phyloP scores from a whole-genome alignment of 2,888 invertebrate species.

The Cataglyphis livida region DNA sequence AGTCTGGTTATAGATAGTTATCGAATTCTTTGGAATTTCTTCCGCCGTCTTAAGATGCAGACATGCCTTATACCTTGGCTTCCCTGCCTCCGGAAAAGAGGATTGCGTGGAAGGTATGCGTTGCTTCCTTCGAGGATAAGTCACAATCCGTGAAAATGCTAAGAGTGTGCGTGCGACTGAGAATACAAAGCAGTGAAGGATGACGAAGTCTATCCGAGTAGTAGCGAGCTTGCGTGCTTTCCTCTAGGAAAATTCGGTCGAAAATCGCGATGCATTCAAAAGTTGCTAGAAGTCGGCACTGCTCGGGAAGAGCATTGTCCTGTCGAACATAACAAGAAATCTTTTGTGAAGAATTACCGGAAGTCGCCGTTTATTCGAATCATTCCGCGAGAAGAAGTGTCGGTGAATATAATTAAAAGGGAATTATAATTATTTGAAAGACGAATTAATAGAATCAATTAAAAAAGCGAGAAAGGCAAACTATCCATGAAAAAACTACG shows the following conservation, averaged over 20 bases:
- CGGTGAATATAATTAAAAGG: background rate
- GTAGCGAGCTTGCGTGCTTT: conserved; percentile 33
- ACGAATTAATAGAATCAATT: conserved; percentile 65
- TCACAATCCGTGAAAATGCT: conserved; percentile 62
- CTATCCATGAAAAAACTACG: conserved; percentile 15
- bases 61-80: conserved; percentile 53
- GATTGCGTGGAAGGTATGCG: conserved; percentile 64
- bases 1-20: conserved; percentile 50
- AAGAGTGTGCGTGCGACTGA: conserved; percentile 38
- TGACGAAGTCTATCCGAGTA: conserved; percentile 18
- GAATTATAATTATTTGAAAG: conserved; percentile 54
- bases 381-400: background rate
- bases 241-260: conserved; percentile 42
- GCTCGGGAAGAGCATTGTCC: conserved; percentile 27
- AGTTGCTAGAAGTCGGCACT: conserved; percentile 34
- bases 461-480: conserved; percentile 33
- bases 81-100: conserved; percentile 52
- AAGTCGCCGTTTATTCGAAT: conserved; percentile 18
- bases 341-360: conserved; percentile 17
- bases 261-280: conserved; percentile 39
- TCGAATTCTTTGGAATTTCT: conserved; percentile 55
- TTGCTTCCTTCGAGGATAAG: conserved; percentile 60
- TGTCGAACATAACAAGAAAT: conserved; percentile 33
- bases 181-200: conserved; percentile 37
- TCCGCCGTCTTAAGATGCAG: conserved; percentile 57